Evolutionary conservation across 2,888 invertebrate species (phyloP).

Genomic region (Tenthredo livida): DNA sequence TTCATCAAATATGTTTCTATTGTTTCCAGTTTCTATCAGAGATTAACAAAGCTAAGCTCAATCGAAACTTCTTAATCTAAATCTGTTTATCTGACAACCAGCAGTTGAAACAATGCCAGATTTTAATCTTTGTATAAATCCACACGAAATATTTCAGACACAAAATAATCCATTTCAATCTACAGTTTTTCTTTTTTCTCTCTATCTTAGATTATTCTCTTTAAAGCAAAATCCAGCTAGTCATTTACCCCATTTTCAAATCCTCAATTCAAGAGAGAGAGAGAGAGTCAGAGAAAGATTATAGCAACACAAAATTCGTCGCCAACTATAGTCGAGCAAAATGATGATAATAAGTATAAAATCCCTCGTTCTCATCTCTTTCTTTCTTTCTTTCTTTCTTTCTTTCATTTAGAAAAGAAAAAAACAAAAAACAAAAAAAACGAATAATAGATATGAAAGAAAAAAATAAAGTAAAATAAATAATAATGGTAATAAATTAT

Average conservation of each 20-base stretch:
- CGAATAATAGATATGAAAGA: not conserved
- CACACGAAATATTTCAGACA: not conserved
- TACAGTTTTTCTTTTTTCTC: not conserved
- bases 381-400: too few relatives aligned
- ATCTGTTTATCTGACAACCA: not conserved
- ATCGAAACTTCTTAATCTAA: not conserved
- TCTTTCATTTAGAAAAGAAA: not conserved
- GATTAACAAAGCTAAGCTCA: not conserved
- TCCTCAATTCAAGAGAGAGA: not conserved
- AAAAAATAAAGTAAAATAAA: slow-evolving; percentile 26
- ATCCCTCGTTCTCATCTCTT: not conserved
- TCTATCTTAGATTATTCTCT: not conserved
- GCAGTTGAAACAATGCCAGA: too few relatives aligned
- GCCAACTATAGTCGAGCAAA: not conserved
- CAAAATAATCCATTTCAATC: not conserved
- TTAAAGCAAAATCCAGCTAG: not conserved
- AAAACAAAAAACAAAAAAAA: not conserved
- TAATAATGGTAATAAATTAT: slow-evolving; percentile 35
- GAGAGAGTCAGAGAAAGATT: not conserved
- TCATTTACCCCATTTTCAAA: not conserved
- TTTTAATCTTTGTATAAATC: not conserved
- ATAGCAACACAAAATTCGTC: not conserved
- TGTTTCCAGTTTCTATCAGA: not conserved
- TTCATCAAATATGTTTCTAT: not conserved
- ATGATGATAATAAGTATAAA: not conserved